Conservation (phyloP, 2,113 vertebrate species). For the Mesoclemmys tuberculata region DNA sequence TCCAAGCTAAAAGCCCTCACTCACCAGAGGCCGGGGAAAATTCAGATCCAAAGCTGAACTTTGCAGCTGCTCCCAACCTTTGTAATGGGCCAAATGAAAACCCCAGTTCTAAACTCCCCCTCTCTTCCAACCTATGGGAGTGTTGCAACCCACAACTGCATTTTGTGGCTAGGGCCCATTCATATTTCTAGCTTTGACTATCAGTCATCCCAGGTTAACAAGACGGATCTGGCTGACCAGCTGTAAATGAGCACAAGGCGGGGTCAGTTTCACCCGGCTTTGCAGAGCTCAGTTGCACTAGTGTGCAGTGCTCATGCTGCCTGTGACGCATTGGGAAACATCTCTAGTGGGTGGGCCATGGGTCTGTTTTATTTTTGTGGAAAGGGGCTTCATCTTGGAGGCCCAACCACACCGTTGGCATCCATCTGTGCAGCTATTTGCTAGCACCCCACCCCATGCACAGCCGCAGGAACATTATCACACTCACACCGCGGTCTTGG, state of each 20-base stretch:
- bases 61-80: not conserved
- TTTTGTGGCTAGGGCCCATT: not conserved
- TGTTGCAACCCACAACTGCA: not conserved
- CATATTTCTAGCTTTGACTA: not conserved
- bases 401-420: not conserved
- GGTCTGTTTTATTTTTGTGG: not conserved
- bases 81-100: not conserved
- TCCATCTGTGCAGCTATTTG: not conserved
- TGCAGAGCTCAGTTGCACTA: not conserved
- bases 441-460: not conserved
- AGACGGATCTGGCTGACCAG: not conserved
- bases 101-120: fast-evolving
- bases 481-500: not conserved
- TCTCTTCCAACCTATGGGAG: not conserved
- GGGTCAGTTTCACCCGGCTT: not conserved
- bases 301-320: not conserved
- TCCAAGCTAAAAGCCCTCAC: conserved; percentile 11
- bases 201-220: not conserved
- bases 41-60: not conserved
- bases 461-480: not conserved
- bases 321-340: not conserved
- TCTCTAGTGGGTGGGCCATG: not conserved
- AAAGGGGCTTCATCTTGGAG: not conserved
- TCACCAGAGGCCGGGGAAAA: fast-evolving
- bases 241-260: not conserved